Evolutionary conservation across 2,888 invertebrate species (phyloP).

Genomic region (Euproctis similis): DNA sequence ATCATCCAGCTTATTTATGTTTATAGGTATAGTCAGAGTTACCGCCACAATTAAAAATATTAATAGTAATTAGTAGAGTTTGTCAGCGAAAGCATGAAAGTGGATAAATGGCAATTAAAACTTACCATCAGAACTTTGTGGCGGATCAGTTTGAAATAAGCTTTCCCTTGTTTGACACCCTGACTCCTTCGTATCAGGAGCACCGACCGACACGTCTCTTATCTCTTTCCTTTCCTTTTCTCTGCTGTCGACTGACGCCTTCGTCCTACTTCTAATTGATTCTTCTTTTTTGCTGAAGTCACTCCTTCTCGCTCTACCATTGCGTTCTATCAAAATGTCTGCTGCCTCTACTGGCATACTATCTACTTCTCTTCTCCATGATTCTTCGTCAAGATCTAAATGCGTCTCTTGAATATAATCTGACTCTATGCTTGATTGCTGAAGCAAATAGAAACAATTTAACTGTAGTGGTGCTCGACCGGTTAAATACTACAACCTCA

Average conservation of each 20-base stretch:
- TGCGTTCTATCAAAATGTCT: constrained; percentile 50
- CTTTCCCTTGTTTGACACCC: constrained; percentile 89
- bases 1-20: too few species aligned
- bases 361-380: constrained; percentile 51
- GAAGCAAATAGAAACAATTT: too few species aligned
- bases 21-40: too few species aligned
- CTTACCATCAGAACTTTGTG: constrained; percentile 62
- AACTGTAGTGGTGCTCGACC: too few species aligned
- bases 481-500: too few species aligned
- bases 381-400: constrained; percentile 53
- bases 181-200: constrained; percentile 65
- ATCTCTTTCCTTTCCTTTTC: constrained; percentile 52
- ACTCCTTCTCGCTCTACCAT: constrained; percentile 48
- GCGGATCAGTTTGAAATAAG: constrained; percentile 73
- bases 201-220: constrained; percentile 61
- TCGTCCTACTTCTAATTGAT: constrained; percentile 44
- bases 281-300: constrained; percentile 57
- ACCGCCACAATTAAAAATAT: too few species aligned
- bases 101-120: constrained; percentile 1
- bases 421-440: constrained; percentile 64
- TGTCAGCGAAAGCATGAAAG: too few species aligned
- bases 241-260: constrained; percentile 32
- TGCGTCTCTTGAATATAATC: constrained; percentile 60
- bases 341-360: constrained; percentile 39
- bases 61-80: too few species aligned